These are phyloP conservation scores for Galerucella pusilla DNA, from an alignment of 2,888 invertebrate genomes.

Conservation along the genomic window DNA sequence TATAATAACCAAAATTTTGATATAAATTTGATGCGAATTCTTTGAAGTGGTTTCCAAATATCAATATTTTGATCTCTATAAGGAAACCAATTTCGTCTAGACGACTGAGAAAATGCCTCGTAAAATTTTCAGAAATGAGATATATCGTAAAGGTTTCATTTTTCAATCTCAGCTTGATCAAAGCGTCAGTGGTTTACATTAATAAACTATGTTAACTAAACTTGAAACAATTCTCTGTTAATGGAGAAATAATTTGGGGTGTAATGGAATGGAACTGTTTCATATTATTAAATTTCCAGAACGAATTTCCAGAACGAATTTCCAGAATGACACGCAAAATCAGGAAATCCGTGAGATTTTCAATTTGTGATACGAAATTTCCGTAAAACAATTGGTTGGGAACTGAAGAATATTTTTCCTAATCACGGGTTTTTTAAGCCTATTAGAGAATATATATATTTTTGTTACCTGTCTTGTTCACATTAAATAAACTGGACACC, in stretches of 20 bases:
- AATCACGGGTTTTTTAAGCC: too few relatives aligned
- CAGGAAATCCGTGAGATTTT: neutral
- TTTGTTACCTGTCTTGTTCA: too few relatives aligned
- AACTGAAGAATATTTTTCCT: too few relatives aligned
- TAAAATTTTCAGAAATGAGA: too few relatives aligned
- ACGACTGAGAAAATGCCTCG: neutral
- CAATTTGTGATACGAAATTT: too few relatives aligned
- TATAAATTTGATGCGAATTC: neutral
- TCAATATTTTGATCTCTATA: neutral
- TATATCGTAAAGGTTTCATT: too few relatives aligned
- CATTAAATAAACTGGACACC: too few relatives aligned
- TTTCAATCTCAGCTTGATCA: neutral
- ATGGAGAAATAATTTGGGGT: neutral
- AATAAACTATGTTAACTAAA: neutral
- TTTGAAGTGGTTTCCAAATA: neutral
- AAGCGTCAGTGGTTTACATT: neutral
- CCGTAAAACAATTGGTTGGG: too few relatives aligned
- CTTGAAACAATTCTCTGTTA: neutral
- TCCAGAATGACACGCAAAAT: neutral
- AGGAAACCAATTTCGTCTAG: neutral
- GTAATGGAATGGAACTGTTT: neutral
- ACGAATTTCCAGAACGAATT: too few relatives aligned
- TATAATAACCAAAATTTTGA: slow-evolving; percentile 4
- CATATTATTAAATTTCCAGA: too few relatives aligned
- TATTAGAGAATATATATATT: too few relatives aligned